A percentile compares a stretch with the other conserved stretches of the same genome.
Conservation (phyloP, 2,113 vertebrate species). For the Mionectes macconnelli region DNA sequence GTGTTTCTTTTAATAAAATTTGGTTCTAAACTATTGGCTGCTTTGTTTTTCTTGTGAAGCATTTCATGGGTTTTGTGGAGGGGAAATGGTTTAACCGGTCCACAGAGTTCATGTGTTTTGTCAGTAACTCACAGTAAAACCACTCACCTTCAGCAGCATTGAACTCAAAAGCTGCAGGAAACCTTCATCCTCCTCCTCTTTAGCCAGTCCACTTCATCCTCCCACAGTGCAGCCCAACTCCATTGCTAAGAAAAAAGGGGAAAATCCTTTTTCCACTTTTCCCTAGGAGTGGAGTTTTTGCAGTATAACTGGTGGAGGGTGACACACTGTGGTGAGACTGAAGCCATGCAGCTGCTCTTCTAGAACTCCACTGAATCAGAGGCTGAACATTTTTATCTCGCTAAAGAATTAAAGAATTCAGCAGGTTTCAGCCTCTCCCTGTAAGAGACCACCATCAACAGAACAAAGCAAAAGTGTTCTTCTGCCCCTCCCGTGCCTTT, state of each 20-base stretch:
- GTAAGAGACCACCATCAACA: background rate
- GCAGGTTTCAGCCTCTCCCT: background rate
- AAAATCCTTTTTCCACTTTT: background rate
- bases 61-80: background rate
- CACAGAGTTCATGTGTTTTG: background rate
- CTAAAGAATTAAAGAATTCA: background rate
- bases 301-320: background rate
- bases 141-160: background rate
- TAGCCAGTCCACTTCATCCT: background rate
- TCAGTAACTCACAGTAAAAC: background rate
- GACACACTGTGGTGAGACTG: constrained; percentile 21
- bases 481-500: background rate
- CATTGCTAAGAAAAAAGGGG: background rate
- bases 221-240: background rate
- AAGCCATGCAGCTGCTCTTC: background rate
- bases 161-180: background rate
- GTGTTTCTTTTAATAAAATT: constrained; percentile 71
- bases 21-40: constrained; percentile 19
- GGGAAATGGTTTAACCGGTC: background rate
- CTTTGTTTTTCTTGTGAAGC: background rate
- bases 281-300: background rate
- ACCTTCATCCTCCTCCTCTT: background rate
- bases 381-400: background rate
- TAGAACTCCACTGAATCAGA: accelerated
- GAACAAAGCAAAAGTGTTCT: background rate